Evolutionary conservation across 2,113 vertebrate species (phyloP), one percentile per base, ranked within the genome.

Genomic region (Steatornis caripensis): DNA sequence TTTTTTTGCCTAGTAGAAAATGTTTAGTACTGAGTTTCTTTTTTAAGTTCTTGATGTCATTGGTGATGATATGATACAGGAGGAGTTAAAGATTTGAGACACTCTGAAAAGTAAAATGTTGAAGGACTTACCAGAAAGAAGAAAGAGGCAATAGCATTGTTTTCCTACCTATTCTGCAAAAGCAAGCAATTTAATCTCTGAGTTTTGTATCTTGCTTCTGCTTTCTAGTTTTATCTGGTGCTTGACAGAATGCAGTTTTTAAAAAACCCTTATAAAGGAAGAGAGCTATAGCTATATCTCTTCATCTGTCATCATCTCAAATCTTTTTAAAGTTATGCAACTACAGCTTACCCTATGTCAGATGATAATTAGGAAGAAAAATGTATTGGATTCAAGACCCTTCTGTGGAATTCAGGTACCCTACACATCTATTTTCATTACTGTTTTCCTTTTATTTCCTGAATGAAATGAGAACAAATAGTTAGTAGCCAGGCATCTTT

Each of bases 361-460:
- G 62, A 80, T 94, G 71, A 83, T 48, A 87, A 72, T 88, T 90
- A 93, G 66, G 34, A 95, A 72, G 70, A 17, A 80, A 94, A 87
- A 72, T 24, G 9, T 69, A 46, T 26, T 81, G 55, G 32, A 66
- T 90, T 89, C 29, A 66, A 86, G 68, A 77, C 21, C 27, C 26
- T 58, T 80, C 46, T 90, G 32, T 83, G 68, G 19, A 83, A 88
- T 90, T 89, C 43, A 89, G 45, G 66, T 79, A 60, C 32, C 24
- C 27, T 71, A 41, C 24, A 37, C 19, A 29, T 37, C n/a, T 91
- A 4, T 74, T 87, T 89, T 80, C 37, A 39, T 23, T 81, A 48
- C 39, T 62, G 3, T 64, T 92, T 79, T 48, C 45, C 53, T 79
- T 87, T 69, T 55, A 14, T 83, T 90, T 93, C 49, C 79, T 85